Percentiles rank a stretch among this genome's conserved stretches.
These are phyloP conservation scores for Caenorhabditis latens DNA, from an alignment of 1,140 invertebrate genomes.

Conservation along the genomic window DNA sequence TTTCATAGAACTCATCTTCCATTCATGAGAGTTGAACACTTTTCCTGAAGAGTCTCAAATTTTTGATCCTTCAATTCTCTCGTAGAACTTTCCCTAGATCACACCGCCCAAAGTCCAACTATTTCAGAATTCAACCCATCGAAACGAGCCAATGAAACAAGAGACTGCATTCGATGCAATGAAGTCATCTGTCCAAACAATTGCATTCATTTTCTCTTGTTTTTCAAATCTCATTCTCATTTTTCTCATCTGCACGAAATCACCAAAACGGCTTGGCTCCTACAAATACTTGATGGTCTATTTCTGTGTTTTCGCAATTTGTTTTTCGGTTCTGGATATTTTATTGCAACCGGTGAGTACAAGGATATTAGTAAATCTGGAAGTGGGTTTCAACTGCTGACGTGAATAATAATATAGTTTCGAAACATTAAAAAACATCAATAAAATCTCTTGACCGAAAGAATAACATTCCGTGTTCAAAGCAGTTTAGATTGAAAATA, in stretches of 20 bases:
- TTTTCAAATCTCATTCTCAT: constrained; percentile 10
- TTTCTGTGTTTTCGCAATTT: constrained; percentile 38
- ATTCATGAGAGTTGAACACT: neutral
- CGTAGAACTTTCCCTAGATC: no score
- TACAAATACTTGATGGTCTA: constrained; percentile 42
- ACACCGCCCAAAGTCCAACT: no score
- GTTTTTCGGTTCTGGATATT: constrained; percentile 6
- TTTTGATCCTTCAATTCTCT: no score
- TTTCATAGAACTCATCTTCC: constrained; percentile 3
- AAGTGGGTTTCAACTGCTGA: no score
- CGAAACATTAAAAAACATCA: no score
- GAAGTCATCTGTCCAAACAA: constrained; percentile 20
- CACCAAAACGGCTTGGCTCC: constrained; percentile 1
- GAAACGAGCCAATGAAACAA: neutral
- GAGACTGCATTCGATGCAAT: constrained; percentile 23
- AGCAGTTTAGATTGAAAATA: no score
- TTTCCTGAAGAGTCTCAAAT: neutral
- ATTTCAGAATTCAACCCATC: neutral
- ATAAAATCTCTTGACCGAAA: no score
- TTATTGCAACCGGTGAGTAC: neutral
- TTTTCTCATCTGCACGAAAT: constrained; percentile 21
- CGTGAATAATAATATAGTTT: no score
- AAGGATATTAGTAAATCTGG: neutral
- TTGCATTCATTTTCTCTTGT: neutral
- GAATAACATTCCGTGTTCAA: no score